Evolutionary conservation across 2,797 vertebrate genomes (phyloP).

Genomic region (Poecilia picta): DNA sequence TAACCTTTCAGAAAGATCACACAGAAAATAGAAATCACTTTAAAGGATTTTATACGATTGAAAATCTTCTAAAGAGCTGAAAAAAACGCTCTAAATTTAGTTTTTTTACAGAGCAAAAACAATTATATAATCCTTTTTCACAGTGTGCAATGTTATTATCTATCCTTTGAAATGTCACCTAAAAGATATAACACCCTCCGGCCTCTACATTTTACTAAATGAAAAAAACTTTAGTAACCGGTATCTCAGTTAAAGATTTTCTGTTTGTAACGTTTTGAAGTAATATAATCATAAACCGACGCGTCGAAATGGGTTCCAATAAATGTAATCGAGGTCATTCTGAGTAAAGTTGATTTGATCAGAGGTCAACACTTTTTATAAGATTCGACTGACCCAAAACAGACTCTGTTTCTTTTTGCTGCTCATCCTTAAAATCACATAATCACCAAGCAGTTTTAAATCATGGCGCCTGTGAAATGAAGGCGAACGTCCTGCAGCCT

Average conservation of each 20-base stretch:
- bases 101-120: neutral
- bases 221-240: neutral
- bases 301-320: neutral
- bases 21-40: neutral
- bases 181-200: neutral
- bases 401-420: too few species aligned
- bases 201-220: neutral
- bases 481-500: too few species aligned
- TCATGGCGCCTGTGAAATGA: neutral
- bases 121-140: neutral
- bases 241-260: neutral
- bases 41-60: neutral
- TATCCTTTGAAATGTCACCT: neutral
- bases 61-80: neutral
- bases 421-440: neutral
- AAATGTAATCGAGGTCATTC: neutral
- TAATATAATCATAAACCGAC: neutral
- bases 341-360: neutral
- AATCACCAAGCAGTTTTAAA: neutral
- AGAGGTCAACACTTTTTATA: neutral
- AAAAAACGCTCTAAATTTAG: neutral
- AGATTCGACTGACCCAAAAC: neutral
- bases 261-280: neutral
- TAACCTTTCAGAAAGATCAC: slow-evolving; percentile 9
- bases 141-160: neutral